Evolutionary conservation across 53 echinoderm and acorn worm genomes (phyloP), one percentile per base, ranked within the genome.

Genomic region (Actinopyga echinites): DNA sequence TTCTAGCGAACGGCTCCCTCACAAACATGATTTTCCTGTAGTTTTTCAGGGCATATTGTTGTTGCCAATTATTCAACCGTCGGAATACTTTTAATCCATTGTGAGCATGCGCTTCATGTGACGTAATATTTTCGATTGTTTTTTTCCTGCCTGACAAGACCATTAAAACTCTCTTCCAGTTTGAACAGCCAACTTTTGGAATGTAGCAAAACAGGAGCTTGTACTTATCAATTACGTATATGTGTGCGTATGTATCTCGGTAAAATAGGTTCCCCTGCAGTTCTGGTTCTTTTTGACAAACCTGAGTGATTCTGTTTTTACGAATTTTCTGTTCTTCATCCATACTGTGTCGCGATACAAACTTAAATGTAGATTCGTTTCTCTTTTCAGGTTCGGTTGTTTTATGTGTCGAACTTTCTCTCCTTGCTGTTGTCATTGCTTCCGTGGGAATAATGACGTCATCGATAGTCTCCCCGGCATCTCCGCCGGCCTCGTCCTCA

Each of bases 121-220:
- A 89, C 1, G 87, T 79, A 54, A 92, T 89, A 36, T 92, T 87
- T 17, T 86, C 82, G 3, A 81, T 84, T 15, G 22, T 62, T 32
- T 64, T 52, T 22, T 52, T 58, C 33, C 83, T 74, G 19, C 88
- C 65, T 36, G 83, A 80, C 21, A 93, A 57, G 55, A 93, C 75
- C 82, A 93, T 85, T 10, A 93, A 75, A 21, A 93, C 69, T 5
- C 91, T 83, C 57, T 93, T 93, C 93, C 93, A 93, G 52, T 90
- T 91, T 21, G 88, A 91, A 66, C 93, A 93, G 6, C 93, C 93
- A 21, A 93, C 93, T 80, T 93, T 93, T 1, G 93, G 93, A 22
- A 93, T 73, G 73, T 93, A 93, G 42, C 93, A 93, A 56, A 91
- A 93, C 56, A 93, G 75, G 11, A 91, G 67, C 56, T 89, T 90